Conservation (phyloP, 2,888 invertebrate genomes). For the Ochropacha duplaris region DNA sequence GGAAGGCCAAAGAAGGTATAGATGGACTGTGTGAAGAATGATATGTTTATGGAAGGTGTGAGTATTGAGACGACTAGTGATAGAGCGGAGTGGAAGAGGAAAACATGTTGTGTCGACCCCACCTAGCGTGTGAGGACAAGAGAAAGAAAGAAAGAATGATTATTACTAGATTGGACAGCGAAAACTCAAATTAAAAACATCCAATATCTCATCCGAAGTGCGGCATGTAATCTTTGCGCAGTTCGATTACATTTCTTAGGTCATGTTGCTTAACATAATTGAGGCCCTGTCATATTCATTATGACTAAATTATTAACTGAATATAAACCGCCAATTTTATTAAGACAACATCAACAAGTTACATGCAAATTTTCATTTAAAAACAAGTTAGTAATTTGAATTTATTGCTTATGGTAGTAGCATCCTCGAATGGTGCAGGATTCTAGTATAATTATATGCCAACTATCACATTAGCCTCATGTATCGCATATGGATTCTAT, state of each 20-base stretch:
- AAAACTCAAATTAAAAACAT: neutral
- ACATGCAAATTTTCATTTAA: constrained; percentile 46
- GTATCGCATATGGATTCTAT: neutral
- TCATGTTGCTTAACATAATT: neutral
- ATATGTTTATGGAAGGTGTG: too few relatives aligned
- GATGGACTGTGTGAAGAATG: too few relatives aligned
- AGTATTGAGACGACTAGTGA: too few relatives aligned
- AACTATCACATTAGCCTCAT: constrained; percentile 1
- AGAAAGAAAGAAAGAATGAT: too few relatives aligned
- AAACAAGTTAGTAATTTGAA: constrained; percentile 42
- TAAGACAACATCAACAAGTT: constrained; percentile 32
- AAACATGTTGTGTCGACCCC: too few relatives aligned
- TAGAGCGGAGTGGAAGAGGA: too few relatives aligned
- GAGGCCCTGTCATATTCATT: neutral
- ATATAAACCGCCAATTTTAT: constrained; percentile 44
- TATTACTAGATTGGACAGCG: too few relatives aligned
- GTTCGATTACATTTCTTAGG: neutral
- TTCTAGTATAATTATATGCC: neutral
- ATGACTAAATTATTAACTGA: constrained; percentile 33
- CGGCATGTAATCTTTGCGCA: neutral
- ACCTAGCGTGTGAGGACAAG: too few relatives aligned
- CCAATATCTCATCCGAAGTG: neutral
- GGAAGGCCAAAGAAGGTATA: too few relatives aligned
- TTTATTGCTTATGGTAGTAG: constrained; percentile 38
- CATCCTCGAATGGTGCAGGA: constrained; percentile 21